phyloP scores from a whole-genome alignment of 2,113 vertebrate genomes.

The Hipposideros armiger region DNA sequence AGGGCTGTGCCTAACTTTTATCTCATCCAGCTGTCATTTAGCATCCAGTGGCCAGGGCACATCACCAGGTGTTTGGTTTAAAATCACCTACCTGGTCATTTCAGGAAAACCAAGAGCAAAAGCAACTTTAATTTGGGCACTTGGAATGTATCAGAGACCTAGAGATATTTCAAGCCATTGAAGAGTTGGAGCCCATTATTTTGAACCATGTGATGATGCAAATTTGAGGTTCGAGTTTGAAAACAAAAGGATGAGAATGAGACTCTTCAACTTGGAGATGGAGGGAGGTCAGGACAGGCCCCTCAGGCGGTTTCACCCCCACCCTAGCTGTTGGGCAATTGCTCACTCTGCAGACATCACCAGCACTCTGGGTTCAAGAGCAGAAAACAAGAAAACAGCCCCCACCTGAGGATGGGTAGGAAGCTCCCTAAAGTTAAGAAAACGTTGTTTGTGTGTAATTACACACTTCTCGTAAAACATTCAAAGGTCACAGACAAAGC shows the following conservation, averaged over 20 bases:
- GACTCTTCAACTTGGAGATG: background rate
- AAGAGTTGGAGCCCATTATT: background rate
- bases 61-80: background rate
- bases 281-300: background rate
- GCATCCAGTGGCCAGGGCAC: background rate
- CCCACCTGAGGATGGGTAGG: background rate
- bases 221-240: constrained; percentile 43
- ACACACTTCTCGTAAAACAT: background rate
- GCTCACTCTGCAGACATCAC: background rate
- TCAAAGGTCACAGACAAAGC: background rate
- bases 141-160: background rate
- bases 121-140: background rate
- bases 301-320: background rate
- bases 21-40: background rate
- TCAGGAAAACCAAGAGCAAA: background rate
- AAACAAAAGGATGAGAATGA: background rate
- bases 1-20: background rate
- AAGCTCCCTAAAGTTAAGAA: background rate
- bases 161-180: background rate
- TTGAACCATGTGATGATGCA: background rate
- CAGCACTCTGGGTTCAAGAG: background rate
- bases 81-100: background rate
- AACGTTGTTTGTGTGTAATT: background rate
- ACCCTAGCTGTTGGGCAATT: background rate
- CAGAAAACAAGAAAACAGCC: background rate